Evolutionary conservation across 2,888 invertebrate genomes (phyloP).

Genomic region (Lacanobia oleracea): DNA sequence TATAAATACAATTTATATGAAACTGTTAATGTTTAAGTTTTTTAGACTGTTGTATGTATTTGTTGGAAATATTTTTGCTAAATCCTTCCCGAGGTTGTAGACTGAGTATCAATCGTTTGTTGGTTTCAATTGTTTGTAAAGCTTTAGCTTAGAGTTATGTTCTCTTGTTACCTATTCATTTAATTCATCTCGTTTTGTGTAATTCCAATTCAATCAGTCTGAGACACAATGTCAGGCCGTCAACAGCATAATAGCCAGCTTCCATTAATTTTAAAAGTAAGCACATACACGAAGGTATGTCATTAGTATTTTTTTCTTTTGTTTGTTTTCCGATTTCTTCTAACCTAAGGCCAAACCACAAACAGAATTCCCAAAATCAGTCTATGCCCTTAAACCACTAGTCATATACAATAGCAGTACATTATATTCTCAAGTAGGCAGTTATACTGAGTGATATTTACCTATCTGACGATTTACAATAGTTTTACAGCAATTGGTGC

Average conservation of each 20-base stretch:
- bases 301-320: background rate
- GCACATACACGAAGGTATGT: background rate
- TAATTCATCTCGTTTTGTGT: background rate
- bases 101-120: conserved; percentile 64
- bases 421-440: conserved; percentile 80
- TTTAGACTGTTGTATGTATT: conserved; percentile 69
- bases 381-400: conserved; percentile 79
- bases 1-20: conserved; percentile 66
- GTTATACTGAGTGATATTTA: conserved; percentile 76
- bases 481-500: conserved; percentile 72
- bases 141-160: conserved; percentile 3
- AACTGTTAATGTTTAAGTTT: conserved; percentile 66
- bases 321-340: background rate
- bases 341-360: conserved; percentile 18
- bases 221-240: background rate
- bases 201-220: background rate
- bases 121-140: conserved; percentile 16
- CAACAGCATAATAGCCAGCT: conserved; percentile 18
- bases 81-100: conserved; percentile 72
- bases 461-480: conserved; percentile 70
- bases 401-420: conserved; percentile 85
- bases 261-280: conserved; percentile 1
- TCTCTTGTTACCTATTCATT: background rate
- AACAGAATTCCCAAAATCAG: conserved; percentile 59
- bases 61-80: conserved; percentile 74